Evolutionary conservation across 2,888 invertebrate genomes (phyloP).

Genomic region (Idaea straminata): DNA sequence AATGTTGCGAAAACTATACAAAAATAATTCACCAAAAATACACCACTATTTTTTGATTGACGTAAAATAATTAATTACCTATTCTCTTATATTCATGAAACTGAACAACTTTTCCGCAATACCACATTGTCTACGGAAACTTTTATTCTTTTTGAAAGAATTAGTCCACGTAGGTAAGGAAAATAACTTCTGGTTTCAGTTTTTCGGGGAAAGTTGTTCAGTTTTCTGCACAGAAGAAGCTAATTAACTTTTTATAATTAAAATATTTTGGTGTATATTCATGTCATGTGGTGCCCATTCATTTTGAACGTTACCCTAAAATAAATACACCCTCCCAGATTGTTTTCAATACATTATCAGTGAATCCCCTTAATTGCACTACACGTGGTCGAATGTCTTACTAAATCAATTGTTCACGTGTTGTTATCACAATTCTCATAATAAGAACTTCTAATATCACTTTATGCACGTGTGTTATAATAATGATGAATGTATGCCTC

Average conservation of each 20-base stretch:
- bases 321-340: background rate
- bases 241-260: background rate
- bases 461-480: slow-evolving; percentile 54
- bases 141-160: background rate
- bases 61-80: background rate
- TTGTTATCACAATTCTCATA: slow-evolving; percentile 7
- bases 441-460: slow-evolving; percentile 15
- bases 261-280: background rate
- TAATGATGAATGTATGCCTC: slow-evolving; percentile 33
- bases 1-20: slow-evolving; percentile 8
- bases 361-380: background rate
- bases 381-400: background rate
- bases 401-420: slow-evolving; percentile 2
- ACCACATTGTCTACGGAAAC: background rate
- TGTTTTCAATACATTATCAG: background rate
- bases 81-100: background rate
- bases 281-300: background rate
- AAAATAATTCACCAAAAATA: slow-evolving; percentile 17
- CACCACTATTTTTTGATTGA: background rate
- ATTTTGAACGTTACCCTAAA: background rate
- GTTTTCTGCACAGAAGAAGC: background rate
- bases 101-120: background rate
- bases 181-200: background rate
- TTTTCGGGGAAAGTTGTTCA: background rate
- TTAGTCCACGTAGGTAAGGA: background rate